Conservation (phyloP, 1,140 invertebrate species). For the Pissodes strobi region DNA sequence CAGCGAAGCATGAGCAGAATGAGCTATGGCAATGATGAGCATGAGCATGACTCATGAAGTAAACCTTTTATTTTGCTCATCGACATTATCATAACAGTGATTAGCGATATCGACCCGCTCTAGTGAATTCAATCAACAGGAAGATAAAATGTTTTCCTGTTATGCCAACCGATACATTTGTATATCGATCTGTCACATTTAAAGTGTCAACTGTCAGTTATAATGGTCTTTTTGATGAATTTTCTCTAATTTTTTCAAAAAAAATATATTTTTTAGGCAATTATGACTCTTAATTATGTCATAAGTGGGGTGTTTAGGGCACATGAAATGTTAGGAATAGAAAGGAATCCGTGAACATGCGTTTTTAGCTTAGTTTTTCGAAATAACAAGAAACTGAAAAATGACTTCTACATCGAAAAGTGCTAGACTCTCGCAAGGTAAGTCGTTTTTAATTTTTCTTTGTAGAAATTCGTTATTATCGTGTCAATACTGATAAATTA, state of each 20-base stretch:
- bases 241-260: slow-evolving; percentile 11
- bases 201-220: slow-evolving; percentile 27
- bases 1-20: too few species aligned
- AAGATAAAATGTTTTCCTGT: too few species aligned
- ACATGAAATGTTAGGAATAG: background rate
- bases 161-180: background rate
- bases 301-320: background rate
- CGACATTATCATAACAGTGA: too few species aligned
- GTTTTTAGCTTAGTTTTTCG: background rate
- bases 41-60: too few species aligned
- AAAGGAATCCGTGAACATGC: slow-evolving; percentile 12
- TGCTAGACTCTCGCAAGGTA: slow-evolving; percentile 30
- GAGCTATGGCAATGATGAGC: too few species aligned
- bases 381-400: slow-evolving; percentile 12
- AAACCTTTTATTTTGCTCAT: too few species aligned
- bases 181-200: slow-evolving; percentile 22
- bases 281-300: background rate
- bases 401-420: slow-evolving; percentile 37
- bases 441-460: slow-evolving; percentile 7
- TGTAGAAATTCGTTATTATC: too few species aligned
- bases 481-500: too few species aligned
- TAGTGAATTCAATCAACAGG: too few species aligned
- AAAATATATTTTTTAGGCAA: slow-evolving; percentile 7
- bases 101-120: too few species aligned
- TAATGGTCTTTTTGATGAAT: slow-evolving; percentile 15